Percentiles rank a stretch among this genome's conserved stretches.
Evolutionary conservation across 2,888 invertebrate species (phyloP).

Genomic region (Drosophila nr. fundita): DNA sequence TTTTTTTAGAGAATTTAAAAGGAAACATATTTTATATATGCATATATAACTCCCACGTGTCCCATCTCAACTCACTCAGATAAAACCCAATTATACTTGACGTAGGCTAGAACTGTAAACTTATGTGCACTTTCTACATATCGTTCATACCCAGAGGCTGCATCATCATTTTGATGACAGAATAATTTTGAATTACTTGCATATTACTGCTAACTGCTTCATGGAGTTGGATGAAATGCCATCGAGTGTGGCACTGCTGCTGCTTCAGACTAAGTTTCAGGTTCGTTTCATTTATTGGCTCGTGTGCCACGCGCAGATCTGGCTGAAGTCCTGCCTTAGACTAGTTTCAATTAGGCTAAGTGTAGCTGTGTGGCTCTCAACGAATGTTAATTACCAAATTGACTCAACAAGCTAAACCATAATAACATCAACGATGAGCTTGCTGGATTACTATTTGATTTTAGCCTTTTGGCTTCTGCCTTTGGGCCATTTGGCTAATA

Average conservation of each 20-base stretch:
- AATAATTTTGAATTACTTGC: slow-evolving; percentile 24
- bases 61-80: not conserved
- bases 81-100: not conserved
- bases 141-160: not conserved
- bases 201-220: not conserved
- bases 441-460: slow-evolving; percentile 4
- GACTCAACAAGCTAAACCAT: slow-evolving; percentile 56
- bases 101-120: not conserved
- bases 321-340: slow-evolving; percentile 22
- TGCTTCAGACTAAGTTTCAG: not conserved
- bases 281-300: slow-evolving; percentile 3
- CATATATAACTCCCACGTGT: not conserved
- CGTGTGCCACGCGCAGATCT: slow-evolving; percentile 16
- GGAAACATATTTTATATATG: no score
- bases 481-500: slow-evolving; percentile 33
- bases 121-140: not conserved
- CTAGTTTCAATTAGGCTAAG: slow-evolving; percentile 56
- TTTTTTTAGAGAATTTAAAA: not conserved
- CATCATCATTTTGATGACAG: not conserved
- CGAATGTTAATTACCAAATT: slow-evolving; percentile 76
- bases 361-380: slow-evolving; percentile 24
- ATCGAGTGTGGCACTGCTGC: not conserved
- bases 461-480: slow-evolving; percentile 23
- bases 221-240: no score
- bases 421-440: slow-evolving; percentile 28